Evolutionary conservation across 1,140 invertebrate species (phyloP), one percentile per base, ranked within the genome.

Genomic region (Drosophila miranda): DNA sequence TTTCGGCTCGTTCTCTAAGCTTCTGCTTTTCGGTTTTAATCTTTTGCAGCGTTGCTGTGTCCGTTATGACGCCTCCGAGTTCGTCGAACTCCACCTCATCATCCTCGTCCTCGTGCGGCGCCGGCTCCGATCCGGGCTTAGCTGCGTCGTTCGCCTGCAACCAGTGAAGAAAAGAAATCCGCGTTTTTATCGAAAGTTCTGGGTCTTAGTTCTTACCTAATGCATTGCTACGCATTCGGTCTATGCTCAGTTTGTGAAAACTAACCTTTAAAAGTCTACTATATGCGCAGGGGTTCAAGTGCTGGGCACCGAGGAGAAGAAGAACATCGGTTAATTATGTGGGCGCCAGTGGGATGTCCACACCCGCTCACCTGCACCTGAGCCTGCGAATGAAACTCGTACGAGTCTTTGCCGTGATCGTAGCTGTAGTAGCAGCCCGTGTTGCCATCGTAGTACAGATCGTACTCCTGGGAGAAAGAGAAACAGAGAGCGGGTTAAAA

Each of bases 381-480:
- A 3, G 93, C 92, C 92, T 95, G 95, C 53, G 95, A 96, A 90
- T 96, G 94, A 84, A 95, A 96, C 42, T 94, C 93, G 91, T 95
- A 96, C 23, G 92, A 92, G 72, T 95, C 92, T 45, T 93, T 95
- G 51, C 93, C 92, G 70, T 95, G 92, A 83, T 97, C 94, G 78
- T 95, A 97, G 76, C 93, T 94, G 78, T 96, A 95, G 90, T 97
- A 98, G 48, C 93, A 96, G 14, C 95, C 95, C 56, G 94, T 95
- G 69, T 95, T 94, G 28, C 95, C 95, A 91, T 98, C 96, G 84
- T 97, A 98, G 91, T 97, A 98, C n/a, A 98, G 91, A 13, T 95
- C 95, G 72, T 95, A 93, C 91, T 95, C 94, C 96, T 98, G 87
- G 92, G 93, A 44, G 23, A 4, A 26, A 26, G 23, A 57, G 26